Conservation (phyloP, 2,888 invertebrate species). For the Drosophila infuscata region DNA sequence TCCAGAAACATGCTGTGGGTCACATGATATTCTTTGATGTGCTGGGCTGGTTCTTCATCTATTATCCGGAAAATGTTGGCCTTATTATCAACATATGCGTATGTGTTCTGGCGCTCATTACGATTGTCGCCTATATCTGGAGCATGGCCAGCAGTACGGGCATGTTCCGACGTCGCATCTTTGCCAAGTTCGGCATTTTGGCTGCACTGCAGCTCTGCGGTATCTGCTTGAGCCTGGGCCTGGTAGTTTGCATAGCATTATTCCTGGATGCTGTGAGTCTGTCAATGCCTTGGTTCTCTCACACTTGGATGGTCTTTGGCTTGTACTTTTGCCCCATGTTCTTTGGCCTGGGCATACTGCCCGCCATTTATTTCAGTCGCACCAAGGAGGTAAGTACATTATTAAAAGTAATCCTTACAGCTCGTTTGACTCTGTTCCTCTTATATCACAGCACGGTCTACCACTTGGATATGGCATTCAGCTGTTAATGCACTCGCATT, state of each 20-base stretch:
- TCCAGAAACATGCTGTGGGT: slow-evolving; percentile 84
- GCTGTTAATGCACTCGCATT: slow-evolving; percentile 84
- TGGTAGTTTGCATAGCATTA: slow-evolving; percentile 81
- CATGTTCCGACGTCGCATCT: slow-evolving; percentile 81
- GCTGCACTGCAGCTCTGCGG: slow-evolving; percentile 79
- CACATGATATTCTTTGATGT: slow-evolving; percentile 90
- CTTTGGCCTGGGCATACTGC: slow-evolving; percentile 81
- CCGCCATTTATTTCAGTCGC: slow-evolving; percentile 81
- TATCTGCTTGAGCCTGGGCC: slow-evolving; percentile 73
- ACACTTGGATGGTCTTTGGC: slow-evolving; percentile 86
- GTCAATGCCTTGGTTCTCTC: slow-evolving; percentile 87
- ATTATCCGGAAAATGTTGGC: slow-evolving; percentile 87
- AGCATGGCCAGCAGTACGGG: slow-evolving; percentile 83
- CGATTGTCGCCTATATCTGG: slow-evolving; percentile 82
- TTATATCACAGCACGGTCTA: slow-evolving; percentile 76
- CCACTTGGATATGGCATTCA: slow-evolving; percentile 83
- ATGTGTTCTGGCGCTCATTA: slow-evolving; percentile 83
- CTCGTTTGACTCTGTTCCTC: background rate
- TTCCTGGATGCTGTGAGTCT: slow-evolving; percentile 84
- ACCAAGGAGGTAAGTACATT: slow-evolving; percentile 78
- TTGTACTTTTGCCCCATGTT: slow-evolving; percentile 85
- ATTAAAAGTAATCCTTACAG: too few relatives aligned
- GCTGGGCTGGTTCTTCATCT: slow-evolving; percentile 89
- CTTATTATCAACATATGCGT: slow-evolving; percentile 83
- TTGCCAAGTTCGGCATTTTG: slow-evolving; percentile 81